Evolutionary conservation across 2,113 vertebrate species (phyloP).

Genomic region (Actinemys pallida): DNA sequence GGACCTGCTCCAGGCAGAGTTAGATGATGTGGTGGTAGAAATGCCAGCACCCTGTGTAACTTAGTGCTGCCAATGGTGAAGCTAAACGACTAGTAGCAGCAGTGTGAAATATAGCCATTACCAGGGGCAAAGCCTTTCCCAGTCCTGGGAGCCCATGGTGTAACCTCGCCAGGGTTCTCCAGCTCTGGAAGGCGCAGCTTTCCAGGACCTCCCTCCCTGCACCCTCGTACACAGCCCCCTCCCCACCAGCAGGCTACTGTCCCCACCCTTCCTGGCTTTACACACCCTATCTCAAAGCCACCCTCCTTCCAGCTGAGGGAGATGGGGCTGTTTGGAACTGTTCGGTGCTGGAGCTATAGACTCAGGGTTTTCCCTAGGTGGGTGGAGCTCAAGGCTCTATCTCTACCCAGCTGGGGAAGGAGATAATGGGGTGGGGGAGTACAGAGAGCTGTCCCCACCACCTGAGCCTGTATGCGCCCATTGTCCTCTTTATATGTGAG

Average conservation of each 20-base stretch:
- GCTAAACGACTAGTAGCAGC: background rate
- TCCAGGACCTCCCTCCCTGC: background rate
- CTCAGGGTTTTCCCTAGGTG: background rate
- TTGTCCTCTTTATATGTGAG: background rate
- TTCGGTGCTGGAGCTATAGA: background rate
- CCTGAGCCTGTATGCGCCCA: background rate
- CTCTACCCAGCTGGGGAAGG: background rate
- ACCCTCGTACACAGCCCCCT: background rate
- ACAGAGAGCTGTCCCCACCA: background rate
- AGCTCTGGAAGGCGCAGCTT: background rate
- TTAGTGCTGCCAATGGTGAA: background rate
- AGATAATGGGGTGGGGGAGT: background rate
- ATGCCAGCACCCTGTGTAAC: background rate
- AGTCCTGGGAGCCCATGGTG: background rate
- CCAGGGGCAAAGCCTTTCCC: background rate
- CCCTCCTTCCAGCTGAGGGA: background rate
- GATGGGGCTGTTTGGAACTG: background rate
- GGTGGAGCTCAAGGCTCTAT: background rate
- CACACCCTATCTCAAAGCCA: background rate
- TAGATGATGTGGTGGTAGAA: background rate
- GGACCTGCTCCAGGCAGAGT: background rate
- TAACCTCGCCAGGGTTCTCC: background rate
- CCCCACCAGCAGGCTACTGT: background rate
- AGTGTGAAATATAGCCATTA: background rate
- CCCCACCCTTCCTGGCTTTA: background rate